Conservation (phyloP, 2,113 vertebrate genomes). For the Entosphenus tridentatus region DNA sequence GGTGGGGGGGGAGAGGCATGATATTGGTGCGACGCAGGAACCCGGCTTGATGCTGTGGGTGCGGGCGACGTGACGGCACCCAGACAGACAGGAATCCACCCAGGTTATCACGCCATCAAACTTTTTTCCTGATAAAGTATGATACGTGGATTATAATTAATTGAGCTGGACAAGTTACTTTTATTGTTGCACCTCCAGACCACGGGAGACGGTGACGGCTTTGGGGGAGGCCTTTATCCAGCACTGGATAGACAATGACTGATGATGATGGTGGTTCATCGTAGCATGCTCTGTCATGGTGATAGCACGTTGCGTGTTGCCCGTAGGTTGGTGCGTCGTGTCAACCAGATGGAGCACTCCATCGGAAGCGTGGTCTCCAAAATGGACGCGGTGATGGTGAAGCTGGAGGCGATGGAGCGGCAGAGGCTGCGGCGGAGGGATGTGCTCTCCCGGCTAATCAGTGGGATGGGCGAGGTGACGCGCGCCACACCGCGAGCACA, state of each 20-base stretch:
- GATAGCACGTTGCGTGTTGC: not conserved
- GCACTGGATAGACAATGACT: not conserved
- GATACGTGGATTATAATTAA: not conserved
- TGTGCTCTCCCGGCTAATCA: not conserved
- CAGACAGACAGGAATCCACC: too few species aligned
- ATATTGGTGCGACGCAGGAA: too few species aligned
- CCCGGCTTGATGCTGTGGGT: too few species aligned
- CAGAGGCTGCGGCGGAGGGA: constrained; percentile 20
- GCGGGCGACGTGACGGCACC: too few species aligned
- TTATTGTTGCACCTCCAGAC: not conserved
- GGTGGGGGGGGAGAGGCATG: too few species aligned
- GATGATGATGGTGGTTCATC: not conserved
- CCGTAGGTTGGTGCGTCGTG: not conserved
- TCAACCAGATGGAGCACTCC: constrained; percentile 1
- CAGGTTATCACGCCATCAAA: too few species aligned
- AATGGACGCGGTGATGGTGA: constrained; percentile 1
- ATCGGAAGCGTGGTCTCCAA: constrained; percentile 2
- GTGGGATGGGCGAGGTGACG: too few species aligned
- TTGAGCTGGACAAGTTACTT: not conserved
- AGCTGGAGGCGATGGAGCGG: constrained; percentile 18
- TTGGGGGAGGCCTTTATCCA: not conserved
- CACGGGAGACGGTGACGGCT: not conserved
- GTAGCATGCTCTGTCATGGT: not conserved
- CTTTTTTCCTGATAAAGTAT: too few species aligned
- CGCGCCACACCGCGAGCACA: too few species aligned